Evolutionary conservation across 2,888 invertebrate species (phyloP).

Genomic region (Tetranychus piercei): DNA sequence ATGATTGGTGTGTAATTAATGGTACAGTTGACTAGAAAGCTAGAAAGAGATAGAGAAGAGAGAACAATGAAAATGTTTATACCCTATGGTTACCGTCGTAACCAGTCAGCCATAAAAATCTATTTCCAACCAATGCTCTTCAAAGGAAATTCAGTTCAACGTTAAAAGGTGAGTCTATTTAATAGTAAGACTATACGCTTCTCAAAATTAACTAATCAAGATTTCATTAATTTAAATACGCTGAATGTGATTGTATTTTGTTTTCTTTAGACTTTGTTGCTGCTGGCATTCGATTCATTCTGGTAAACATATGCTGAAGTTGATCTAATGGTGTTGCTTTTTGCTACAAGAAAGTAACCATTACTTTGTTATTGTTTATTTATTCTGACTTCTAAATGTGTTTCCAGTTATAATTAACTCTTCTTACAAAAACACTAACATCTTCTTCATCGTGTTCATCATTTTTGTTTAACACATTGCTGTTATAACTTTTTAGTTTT

Average conservation of each 20-base stretch:
- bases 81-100: background rate
- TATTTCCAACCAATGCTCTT: background rate
- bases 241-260: too few species aligned
- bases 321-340: background rate
- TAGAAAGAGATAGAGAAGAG: background rate
- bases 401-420: background rate
- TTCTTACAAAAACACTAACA: background rate
- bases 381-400: background rate
- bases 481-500: background rate
- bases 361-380: background rate
- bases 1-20: too few species aligned
- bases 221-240: too few species aligned
- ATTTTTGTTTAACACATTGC: background rate
- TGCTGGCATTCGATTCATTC: too few species aligned
- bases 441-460: background rate
- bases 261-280: too few species aligned
- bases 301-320: too few species aligned
- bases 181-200: too few species aligned
- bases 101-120: background rate
- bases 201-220: too few species aligned
- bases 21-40: too few species aligned
- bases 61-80: background rate
- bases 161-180: background rate
- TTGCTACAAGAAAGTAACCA: background rate
- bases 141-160: background rate